Conservation (phyloP, 2,888 invertebrate genomes). For the Philonicus albiceps region DNA sequence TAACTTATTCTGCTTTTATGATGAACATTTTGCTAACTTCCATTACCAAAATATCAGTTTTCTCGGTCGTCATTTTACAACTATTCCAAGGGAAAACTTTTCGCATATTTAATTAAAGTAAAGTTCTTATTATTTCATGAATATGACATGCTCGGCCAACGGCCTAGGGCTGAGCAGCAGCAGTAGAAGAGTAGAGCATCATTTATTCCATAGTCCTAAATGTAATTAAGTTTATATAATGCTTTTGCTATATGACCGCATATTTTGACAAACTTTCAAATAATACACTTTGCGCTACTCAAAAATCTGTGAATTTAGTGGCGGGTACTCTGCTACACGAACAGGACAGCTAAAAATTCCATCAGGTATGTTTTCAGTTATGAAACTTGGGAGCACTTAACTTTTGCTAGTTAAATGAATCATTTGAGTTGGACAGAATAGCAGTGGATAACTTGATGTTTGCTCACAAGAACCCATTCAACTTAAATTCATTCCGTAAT, state of each 20-base stretch:
- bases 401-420: constrained; percentile 2
- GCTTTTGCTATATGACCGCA: background rate
- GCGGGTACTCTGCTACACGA: background rate
- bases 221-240: background rate
- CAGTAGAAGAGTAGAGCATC: background rate
- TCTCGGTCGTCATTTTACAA: background rate
- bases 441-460: background rate
- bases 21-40: background rate
- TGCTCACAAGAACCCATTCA: background rate
- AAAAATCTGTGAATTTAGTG: background rate
- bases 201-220: background rate
- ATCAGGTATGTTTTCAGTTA: constrained; percentile 21
- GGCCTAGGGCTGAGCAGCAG: background rate
- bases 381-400: constrained; percentile 1
- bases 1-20: background rate
- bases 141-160: background rate
- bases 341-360: background rate
- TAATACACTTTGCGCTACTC: background rate
- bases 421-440: background rate
- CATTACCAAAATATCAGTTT: background rate
- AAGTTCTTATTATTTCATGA: background rate
- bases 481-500: background rate
- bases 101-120: background rate
- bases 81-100: background rate
- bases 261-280: background rate